These are phyloP conservation scores for Pantherophis guttatus DNA, from an alignment of 2,113 vertebrate species.

Conservation along the genomic window DNA sequence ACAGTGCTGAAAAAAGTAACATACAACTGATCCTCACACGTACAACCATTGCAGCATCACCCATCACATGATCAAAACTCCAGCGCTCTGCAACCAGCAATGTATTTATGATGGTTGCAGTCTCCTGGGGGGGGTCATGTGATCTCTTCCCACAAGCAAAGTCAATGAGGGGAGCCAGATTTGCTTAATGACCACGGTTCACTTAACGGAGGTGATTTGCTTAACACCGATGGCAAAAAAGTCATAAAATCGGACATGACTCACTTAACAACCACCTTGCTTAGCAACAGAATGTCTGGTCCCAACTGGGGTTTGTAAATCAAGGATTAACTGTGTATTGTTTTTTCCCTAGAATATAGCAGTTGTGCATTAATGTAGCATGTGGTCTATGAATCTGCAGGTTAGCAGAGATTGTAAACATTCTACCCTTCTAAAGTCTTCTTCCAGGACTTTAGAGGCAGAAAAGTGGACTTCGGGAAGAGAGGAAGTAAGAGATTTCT, in stretches of 20 bases:
- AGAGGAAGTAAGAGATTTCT: neutral
- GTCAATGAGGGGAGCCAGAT: neutral
- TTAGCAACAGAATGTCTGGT: neutral
- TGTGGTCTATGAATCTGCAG: neutral
- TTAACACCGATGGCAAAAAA: neutral
- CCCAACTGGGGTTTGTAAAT: neutral
- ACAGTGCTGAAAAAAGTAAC: neutral
- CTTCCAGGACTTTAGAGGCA: neutral
- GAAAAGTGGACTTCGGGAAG: neutral
- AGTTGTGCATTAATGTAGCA: neutral
- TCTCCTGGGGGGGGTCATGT: neutral
- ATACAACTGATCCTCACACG: neutral
- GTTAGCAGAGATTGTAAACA: neutral
- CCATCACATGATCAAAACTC: too few species aligned
- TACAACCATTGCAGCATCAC: neutral
- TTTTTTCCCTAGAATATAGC: neutral
- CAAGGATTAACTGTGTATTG: neutral
- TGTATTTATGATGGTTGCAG: neutral
- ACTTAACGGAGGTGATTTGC: neutral
- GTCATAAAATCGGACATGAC: neutral
- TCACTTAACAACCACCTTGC: neutral
- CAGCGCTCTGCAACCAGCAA: too few species aligned
- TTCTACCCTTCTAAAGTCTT: neutral
- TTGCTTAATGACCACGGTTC: neutral
- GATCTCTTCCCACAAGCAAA: neutral